Conservation (phyloP, 1,140 invertebrate species). For the Melanaphis sacchari region DNA sequence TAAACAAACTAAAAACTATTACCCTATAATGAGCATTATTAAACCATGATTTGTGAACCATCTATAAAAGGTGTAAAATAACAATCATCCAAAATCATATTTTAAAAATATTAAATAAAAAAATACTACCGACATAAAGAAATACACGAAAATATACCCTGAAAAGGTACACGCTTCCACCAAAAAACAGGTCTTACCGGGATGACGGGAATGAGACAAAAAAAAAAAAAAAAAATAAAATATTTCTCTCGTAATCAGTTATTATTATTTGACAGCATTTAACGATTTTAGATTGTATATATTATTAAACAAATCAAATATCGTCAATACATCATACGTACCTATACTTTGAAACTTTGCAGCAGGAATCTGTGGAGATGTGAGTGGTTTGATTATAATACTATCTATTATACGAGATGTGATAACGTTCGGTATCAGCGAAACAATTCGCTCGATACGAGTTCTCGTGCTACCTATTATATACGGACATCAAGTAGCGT, state of each 20-base stretch:
- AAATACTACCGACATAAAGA: neutral
- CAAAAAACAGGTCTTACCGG: neutral
- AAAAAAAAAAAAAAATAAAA: no score
- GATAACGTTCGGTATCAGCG: neutral
- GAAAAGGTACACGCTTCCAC: neutral
- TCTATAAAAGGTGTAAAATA: neutral
- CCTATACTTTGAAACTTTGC: neutral
- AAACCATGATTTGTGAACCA: neutral
- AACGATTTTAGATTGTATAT: neutral
- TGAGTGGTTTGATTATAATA: neutral
- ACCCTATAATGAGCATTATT: no score
- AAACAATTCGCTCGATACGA: neutral
- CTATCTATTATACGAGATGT: neutral
- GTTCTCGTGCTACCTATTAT: neutral
- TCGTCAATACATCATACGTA: neutral
- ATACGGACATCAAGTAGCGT: neutral
- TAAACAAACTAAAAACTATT: neutral
- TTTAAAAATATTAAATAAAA: neutral
- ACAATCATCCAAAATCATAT: neutral
- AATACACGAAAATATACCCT: neutral
- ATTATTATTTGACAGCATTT: neutral
- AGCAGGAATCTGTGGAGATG: neutral
- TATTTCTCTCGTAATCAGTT: neutral
- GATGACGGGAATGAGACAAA: neutral
- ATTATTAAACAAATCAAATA: neutral